These are phyloP conservation scores for Anorthoa munda DNA, from an alignment of 2,888 invertebrate species.

Conservation along the genomic window DNA sequence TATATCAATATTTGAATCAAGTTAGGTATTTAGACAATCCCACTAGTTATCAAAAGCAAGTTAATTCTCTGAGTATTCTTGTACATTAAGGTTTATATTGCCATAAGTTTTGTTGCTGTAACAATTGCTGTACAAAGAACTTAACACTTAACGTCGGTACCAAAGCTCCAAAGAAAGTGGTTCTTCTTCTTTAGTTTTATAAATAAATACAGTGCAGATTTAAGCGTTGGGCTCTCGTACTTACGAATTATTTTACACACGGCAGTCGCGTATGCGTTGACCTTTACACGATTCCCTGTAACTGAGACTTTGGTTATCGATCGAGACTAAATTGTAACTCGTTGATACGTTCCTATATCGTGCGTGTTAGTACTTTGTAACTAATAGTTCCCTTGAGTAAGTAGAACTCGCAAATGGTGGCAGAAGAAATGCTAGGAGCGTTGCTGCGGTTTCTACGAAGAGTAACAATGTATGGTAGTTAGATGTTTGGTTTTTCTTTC, in stretches of 20 bases:
- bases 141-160: too few relatives aligned
- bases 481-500: conserved; percentile 33
- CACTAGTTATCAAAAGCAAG: too few relatives aligned
- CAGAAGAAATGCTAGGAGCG: conserved; percentile 45
- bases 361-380: conserved; percentile 44
- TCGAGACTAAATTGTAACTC: conserved; percentile 71
- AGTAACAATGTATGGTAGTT: conserved; percentile 29
- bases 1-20: too few relatives aligned
- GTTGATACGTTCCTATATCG: conserved; percentile 44
- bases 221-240: too few relatives aligned
- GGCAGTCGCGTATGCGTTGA: conserved; percentile 77
- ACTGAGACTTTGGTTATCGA: conserved; percentile 71
- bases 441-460: conserved; percentile 56
- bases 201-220: too few relatives aligned
- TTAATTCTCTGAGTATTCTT: too few relatives aligned
- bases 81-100: too few relatives aligned
- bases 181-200: too few relatives aligned
- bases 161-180: too few relatives aligned
- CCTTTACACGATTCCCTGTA: conserved; percentile 80
- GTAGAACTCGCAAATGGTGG: conserved; percentile 57
- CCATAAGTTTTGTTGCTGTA: too few relatives aligned
- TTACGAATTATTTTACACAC: conserved; percentile 79
- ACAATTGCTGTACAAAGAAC: too few relatives aligned
- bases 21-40: too few relatives aligned
- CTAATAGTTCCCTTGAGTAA: conserved; percentile 41